Conservation (phyloP, 2,888 invertebrate genomes). For the Unio delphinus region DNA sequence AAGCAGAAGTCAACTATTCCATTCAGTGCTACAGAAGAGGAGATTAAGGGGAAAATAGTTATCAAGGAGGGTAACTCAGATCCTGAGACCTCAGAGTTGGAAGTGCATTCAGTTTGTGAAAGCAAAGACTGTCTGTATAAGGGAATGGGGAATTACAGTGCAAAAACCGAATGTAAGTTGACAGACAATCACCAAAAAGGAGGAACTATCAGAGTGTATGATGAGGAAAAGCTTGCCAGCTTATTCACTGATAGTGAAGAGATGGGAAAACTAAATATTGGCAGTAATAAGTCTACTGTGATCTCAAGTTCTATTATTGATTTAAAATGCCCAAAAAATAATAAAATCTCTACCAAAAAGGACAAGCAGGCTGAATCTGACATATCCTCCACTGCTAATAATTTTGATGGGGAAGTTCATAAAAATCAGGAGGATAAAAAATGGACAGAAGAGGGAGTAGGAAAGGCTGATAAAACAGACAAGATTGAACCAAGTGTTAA, state of each 20-base stretch:
- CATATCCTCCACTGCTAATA: too few species aligned
- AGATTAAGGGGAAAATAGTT: slow-evolving; percentile 16
- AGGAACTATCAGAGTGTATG: slow-evolving; percentile 6
- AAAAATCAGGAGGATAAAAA: too few species aligned
- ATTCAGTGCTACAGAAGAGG: slow-evolving; percentile 22
- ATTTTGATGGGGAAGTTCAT: too few species aligned
- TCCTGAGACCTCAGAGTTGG: too few species aligned
- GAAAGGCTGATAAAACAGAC: slow-evolving; percentile 19
- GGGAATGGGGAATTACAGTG: slow-evolving; percentile 49
- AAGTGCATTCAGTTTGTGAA: too few species aligned
- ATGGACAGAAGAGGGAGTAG: background rate
- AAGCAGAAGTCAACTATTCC: slow-evolving; percentile 38
- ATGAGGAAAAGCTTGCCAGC: slow-evolving; percentile 9
- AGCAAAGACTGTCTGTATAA: slow-evolving; percentile 13
- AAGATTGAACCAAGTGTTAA: slow-evolving; percentile 16
- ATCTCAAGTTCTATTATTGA: too few species aligned
- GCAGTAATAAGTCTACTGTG: too few species aligned
- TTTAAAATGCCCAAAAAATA: too few species aligned
- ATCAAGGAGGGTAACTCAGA: slow-evolving; percentile 15
- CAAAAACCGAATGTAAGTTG: slow-evolving; percentile 27
- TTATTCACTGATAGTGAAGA: slow-evolving; percentile 24
- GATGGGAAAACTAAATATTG: slow-evolving; percentile 5
- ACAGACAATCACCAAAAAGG: background rate
- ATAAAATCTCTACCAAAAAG: too few species aligned
- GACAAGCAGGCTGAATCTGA: too few species aligned